Base-by-base conservation (phyloP, 2,113 vertebrate genomes). In the human region DNA sequence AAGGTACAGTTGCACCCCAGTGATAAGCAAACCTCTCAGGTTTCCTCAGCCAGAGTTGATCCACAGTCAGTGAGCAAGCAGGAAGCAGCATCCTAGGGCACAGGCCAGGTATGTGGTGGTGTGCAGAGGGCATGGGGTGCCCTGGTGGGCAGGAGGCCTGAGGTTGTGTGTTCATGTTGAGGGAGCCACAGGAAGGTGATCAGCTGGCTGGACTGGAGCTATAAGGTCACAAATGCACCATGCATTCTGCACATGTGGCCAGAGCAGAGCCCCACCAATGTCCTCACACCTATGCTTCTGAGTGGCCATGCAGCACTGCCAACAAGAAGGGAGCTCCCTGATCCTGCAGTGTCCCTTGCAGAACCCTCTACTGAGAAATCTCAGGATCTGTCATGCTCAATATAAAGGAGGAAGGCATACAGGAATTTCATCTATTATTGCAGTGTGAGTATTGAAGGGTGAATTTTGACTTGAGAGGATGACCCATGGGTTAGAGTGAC, bases 291-390 rank as follows among this genome's bases (percentile, higher is more conserved):
- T 32, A n/a, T 7, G 45, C 12, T 1, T 2, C 38, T 32, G 11
- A 81, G 14, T 4, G 11, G 18, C 61, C 3, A 4, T 30, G 5
- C 0, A 18, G 10, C 7, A 11, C 78, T 8, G 20, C 20, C 2
- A 7, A 18, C n/a, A 59, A 8, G 8, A 27, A 6, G 22, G 1
- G 9, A 48, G 22, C 30, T 52, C 11, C 12, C 18, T 32, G 6
- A 3, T 35, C 20, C 50, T n/a, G 27, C n/a, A 25, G 12, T 10
- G 12, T 23, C 11, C 27, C 52, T 45, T 32, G 4, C 38, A 45
- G n/a, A 82, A 38, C 5, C 64, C 61, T 80, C n/a, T 70, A 14
- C 38, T 70, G 50, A 35, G 38, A 52, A 72, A 57, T 27, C 14
- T 61, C 43, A 40, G 57, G 20, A 72, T n/a, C 38, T 35, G 27